Conservation (phyloP, 1,140 invertebrate species). For the Meteorus sp. region DNA sequence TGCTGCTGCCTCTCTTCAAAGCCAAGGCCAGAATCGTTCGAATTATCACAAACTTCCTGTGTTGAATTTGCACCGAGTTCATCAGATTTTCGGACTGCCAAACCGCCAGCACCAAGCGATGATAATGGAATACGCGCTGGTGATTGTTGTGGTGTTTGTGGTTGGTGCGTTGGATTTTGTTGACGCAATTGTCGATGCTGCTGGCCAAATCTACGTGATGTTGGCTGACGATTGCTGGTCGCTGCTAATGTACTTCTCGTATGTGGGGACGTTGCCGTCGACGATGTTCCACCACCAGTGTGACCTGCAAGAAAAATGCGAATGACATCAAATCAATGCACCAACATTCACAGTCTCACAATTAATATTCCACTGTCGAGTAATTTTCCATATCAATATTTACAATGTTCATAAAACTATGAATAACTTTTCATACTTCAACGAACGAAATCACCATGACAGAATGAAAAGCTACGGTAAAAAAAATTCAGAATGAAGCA, state of each 20-base stretch:
- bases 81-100: conserved; percentile 40
- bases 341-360: too few species aligned
- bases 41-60: conserved; percentile 71
- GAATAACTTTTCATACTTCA: too few species aligned
- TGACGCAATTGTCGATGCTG: conserved; percentile 31
- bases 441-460: too few species aligned
- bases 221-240: conserved; percentile 33
- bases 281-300: conserved; percentile 38
- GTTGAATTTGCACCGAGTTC: conserved; percentile 40
- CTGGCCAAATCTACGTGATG: conserved; percentile 36
- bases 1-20: conserved; percentile 65
- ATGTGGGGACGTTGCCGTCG: conserved; percentile 44
- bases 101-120: conserved; percentile 33
- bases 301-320: conserved; percentile 37
- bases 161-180: conserved; percentile 34
- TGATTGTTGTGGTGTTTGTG: conserved; percentile 35
- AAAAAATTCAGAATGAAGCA: too few species aligned
- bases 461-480: too few species aligned
- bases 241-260: conserved; percentile 35
- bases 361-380: background rate
- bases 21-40: conserved; percentile 81
- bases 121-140: conserved; percentile 33
- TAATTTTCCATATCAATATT: too few species aligned
- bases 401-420: too few species aligned
- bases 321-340: too few species aligned